A percentile compares a stretch with the other conserved stretches of the same genome.
Conservation (phyloP, 2,113 vertebrate genomes). For the Ammospiza nelsoni region DNA sequence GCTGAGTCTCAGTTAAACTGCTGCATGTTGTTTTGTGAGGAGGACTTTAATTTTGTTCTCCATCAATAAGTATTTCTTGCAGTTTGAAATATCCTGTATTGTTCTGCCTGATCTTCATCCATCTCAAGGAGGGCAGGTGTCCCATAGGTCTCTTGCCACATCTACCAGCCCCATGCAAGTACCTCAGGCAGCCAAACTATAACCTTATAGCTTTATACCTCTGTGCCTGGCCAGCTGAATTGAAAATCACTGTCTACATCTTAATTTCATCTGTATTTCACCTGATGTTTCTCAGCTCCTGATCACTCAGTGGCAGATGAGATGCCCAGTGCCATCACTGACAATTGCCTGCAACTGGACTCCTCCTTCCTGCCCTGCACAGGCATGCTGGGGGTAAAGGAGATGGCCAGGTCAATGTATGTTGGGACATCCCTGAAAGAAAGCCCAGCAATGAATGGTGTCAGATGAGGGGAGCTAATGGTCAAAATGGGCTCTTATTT, state of each 20-base stretch:
- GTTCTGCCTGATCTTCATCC: background rate
- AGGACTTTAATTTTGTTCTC: background rate
- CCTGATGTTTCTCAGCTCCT: background rate
- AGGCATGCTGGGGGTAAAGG: background rate
- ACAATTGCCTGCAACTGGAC: background rate
- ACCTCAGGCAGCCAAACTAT: background rate
- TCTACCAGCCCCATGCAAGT: background rate
- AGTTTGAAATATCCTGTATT: background rate
- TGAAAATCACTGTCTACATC: rapidly evolving
- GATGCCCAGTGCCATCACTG: background rate
- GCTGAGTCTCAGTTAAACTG: background rate
- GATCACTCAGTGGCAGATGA: background rate
- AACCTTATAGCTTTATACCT: background rate
- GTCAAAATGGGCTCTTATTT: background rate
- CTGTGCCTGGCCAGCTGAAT: background rate
- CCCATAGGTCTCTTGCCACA: background rate
- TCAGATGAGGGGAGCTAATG: background rate
- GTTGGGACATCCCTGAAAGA: background rate
- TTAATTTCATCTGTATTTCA: background rate
- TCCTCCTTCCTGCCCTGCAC: background rate
- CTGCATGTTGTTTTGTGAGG: background rate
- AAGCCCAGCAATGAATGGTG: background rate
- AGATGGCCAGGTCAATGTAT: background rate
- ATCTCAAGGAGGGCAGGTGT: background rate
- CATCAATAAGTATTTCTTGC: background rate